Evolutionary conservation across 1,140 invertebrate genomes (phyloP), one percentile per base, ranked within the genome.

Genomic region (Drosophila setifemur): DNA sequence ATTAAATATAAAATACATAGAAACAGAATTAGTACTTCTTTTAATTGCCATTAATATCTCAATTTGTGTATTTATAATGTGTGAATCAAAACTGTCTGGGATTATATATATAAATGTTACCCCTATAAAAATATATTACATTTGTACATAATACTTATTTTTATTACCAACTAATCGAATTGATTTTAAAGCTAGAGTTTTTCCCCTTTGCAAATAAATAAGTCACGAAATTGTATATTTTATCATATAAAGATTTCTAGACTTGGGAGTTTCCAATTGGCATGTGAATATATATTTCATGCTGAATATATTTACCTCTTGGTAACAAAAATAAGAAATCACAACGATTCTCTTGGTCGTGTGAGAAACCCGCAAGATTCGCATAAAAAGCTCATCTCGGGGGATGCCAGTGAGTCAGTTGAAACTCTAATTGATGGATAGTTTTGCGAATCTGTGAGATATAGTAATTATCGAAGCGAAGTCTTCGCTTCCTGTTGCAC

Each of bases 401-500:
- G 58, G 57, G 43, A 64, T 39, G 42, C 57, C 60, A 63, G 57
- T 64, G 60, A 64, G 42, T 64, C 57, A 63, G 18, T 31, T 14
- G 0, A 6, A 21, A 23, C 23, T 37, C 19, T n/a, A n/a, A n/a
- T n/a, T n/a, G n/a, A n/a, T n/a, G n/a, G n/a, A n/a, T n/a, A n/a
- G n/a, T n/a, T n/a, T n/a, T 14, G 23, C 16, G 23, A 7, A 35
- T 29, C 11, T 16, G 8, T 3, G 8, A 42, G 18, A 29, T 25
- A 48, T n/a, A 48, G 7, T 39, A 8, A 37, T 55, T 21, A 50
- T 39, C 16, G 6, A 19, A 31, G 16, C 18, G 1, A 39, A 28
- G 19, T 23, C 63, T 43, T 19, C 2, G 4, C 31, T 63, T 63
- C 57, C 42, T 63, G 58, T 12, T 64, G 60, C 60, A 64, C 23